Evolutionary conservation across 2,888 invertebrate species (phyloP).

Genomic region (Oxystoma pomonae): DNA sequence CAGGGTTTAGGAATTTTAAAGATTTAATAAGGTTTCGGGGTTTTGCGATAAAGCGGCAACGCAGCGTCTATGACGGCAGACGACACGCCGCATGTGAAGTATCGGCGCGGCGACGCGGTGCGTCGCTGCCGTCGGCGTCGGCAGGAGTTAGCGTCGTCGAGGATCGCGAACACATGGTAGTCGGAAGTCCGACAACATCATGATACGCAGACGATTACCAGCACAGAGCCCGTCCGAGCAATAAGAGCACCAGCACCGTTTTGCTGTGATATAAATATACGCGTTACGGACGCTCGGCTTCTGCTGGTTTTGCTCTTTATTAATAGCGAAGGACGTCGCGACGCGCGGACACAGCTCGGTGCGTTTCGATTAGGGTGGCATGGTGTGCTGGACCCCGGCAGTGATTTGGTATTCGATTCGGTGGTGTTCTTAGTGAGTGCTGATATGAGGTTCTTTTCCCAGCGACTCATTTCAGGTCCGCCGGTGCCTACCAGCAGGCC

Average conservation of each 20-base stretch:
- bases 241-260: constrained; percentile 17
- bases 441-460: constrained; percentile 9
- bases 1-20: too few relatives aligned
- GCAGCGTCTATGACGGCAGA: constrained; percentile 7
- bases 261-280: constrained; percentile 31
- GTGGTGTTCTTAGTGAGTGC: constrained; percentile 22
- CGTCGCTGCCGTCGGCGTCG: constrained; percentile 13
- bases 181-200: constrained; percentile 21
- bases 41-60: too few relatives aligned
- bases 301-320: constrained; percentile 32
- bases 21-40: too few relatives aligned
- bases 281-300: constrained; percentile 28
- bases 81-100: background rate
- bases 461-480: background rate
- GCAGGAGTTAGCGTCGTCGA: constrained; percentile 21
- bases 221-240: background rate
- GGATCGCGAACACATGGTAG: constrained; percentile 24
- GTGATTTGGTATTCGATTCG: background rate
- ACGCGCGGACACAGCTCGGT: background rate
- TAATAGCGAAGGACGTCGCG: constrained; percentile 29
- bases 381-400: background rate
- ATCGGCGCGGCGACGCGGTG: constrained; percentile 16
- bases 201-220: background rate
- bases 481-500: background rate
- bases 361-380: background rate